Percentiles rank a stretch among this genome's conserved stretches.
phyloP scores from a whole-genome alignment of 2,797 vertebrate genomes.

The Bryconaethiops microstoma region DNA sequence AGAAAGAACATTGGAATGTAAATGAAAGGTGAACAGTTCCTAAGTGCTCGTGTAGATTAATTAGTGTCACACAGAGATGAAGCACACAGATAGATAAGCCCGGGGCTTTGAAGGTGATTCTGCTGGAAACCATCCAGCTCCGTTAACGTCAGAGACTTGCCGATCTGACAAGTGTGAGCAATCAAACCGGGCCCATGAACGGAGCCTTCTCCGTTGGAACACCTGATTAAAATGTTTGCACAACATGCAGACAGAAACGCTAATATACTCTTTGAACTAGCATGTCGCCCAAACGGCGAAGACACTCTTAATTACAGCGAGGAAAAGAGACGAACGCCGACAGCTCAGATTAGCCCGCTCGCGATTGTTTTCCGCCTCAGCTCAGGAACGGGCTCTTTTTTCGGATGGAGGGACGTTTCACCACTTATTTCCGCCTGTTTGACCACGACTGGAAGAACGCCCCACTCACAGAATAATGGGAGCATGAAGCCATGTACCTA shows the following conservation, averaged over 20 bases:
- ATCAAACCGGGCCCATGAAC: slow-evolving; percentile 19
- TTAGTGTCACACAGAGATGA: slow-evolving; percentile 50
- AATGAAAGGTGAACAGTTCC: slow-evolving; percentile 44
- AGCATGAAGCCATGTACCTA: slow-evolving; percentile 46
- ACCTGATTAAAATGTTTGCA: slow-evolving; percentile 33
- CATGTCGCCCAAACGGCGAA: slow-evolving; percentile 18
- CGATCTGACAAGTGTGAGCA: slow-evolving; percentile 24
- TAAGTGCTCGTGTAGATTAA: slow-evolving; percentile 61
- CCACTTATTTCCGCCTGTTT: slow-evolving; percentile 7
- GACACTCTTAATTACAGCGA: slow-evolving; percentile 36
- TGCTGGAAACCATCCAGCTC: slow-evolving; percentile 18
- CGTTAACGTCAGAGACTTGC: slow-evolving; percentile 21
- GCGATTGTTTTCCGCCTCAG: slow-evolving; percentile 5
- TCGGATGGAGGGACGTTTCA: slow-evolving; percentile 22
- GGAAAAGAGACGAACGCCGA: slow-evolving; percentile 11
- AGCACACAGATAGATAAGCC: slow-evolving; percentile 36
- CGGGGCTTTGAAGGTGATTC: slow-evolving; percentile 49
- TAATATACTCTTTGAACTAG: slow-evolving; percentile 33
- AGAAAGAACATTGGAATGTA: slow-evolving; percentile 51
- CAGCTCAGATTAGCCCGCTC: slow-evolving; percentile 20
- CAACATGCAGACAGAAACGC: slow-evolving; percentile 26
- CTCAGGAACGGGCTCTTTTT: not conserved
- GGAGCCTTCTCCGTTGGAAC: slow-evolving; percentile 19
- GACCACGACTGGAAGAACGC: slow-evolving; percentile 27
- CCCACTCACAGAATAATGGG: slow-evolving; percentile 43